Percentiles rank a stretch among this genome's conserved stretches.
Conservation (phyloP, 2,113 vertebrate species). For the Thunnus thynnus region DNA sequence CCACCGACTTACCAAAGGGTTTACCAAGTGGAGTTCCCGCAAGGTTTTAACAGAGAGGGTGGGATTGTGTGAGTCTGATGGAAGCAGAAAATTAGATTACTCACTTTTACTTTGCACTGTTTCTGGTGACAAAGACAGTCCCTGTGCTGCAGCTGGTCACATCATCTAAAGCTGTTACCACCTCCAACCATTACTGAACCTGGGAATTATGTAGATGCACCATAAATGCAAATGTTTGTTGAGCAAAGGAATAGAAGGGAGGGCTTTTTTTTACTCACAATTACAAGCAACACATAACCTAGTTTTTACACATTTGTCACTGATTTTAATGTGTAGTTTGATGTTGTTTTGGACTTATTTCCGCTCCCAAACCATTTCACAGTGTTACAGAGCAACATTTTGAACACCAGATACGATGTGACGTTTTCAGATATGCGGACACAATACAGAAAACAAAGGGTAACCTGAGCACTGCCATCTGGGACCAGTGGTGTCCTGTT, state of each 20-base stretch:
- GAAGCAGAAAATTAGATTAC: conserved; percentile 79
- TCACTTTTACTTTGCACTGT: conserved; percentile 62
- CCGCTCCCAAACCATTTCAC: too few relatives aligned
- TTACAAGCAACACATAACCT: not conserved
- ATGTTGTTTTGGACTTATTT: not conserved
- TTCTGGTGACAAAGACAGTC: conserved; percentile 54
- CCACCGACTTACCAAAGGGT: conserved; percentile 61
- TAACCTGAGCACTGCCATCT: conserved; percentile 59
- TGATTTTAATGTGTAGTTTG: not conserved
- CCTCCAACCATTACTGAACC: conserved; percentile 41
- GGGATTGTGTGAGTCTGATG: conserved; percentile 62
- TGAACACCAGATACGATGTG: conserved; percentile 1
- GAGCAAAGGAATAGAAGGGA: not conserved
- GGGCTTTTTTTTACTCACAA: not conserved
- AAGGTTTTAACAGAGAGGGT: conserved; percentile 56
- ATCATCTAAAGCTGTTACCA: conserved; percentile 19
- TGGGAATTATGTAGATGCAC: conserved; percentile 10
- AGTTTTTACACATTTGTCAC: not conserved
- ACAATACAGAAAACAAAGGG: conserved; percentile 57
- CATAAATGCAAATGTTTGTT: conserved; percentile 4
- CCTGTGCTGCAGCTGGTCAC: conserved; percentile 44
- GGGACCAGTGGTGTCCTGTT: conserved; percentile 69
- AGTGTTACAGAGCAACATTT: conserved; percentile 1
- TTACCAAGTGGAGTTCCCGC: conserved; percentile 63
- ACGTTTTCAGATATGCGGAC: conserved; percentile 20